Evolutionary conservation across 1,140 invertebrate species (phyloP), one percentile per base, ranked within the genome.

Genomic region (Laupala kohalensis): DNA sequence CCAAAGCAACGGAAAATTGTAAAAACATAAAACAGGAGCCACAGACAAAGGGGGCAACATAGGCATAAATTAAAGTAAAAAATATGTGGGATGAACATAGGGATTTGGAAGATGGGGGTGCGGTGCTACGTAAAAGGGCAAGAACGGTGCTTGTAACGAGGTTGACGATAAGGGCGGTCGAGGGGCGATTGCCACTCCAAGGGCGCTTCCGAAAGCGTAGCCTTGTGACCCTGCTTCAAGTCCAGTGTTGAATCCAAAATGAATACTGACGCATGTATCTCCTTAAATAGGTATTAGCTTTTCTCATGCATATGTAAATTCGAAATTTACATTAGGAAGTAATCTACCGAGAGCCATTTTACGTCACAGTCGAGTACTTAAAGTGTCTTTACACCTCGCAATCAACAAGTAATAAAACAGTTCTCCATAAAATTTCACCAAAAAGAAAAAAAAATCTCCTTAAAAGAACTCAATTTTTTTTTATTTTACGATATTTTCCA

Each of bases 1-100:
- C 73, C 74, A 76, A 76, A 69, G 72, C 72, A 70, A 73, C 72
- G 37, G 71, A 73, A 73, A 73, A 69, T 70, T 27, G 64, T 64
- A 73, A 73, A 53, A 53, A 53, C 37, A 53, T 53, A 53, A 53
- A 53, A 13, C 25, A 13, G 27, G 30, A 27, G 70, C n/a, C n/a
- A 37, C 26, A 26, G 25, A 25, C 25, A 66, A n/a, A n/a, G 19
- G 64, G 65, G 64, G 63, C 26, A 67, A 66, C 29, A 66, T 24
- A 23, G 27, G n/a, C 27, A 69, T 25, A 23, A 69, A 69, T 15
- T 6, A 69, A 23, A 69, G 27, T 6, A 28, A 4, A 28, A 63
- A 64, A 70, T 25, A 69, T 2, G 67, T 25, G n/a, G 64, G 29
- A 26, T 26, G 19, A 53, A 53, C 37, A 53, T 19, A 30, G 67